Evolutionary conservation across 2,888 invertebrate species (phyloP).

Genomic region (Tipula confusa): DNA sequence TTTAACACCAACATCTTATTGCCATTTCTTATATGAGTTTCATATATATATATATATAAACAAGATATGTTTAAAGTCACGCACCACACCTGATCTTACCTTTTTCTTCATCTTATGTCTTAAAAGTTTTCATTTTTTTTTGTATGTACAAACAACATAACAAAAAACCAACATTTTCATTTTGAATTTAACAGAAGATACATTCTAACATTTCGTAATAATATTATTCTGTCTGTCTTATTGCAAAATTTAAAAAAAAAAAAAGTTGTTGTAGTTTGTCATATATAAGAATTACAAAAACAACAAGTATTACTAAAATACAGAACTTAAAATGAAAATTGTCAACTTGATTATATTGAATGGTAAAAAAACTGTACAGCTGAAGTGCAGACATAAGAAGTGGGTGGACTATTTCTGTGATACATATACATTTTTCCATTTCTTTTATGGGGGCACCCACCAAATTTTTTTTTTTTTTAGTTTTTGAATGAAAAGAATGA

Average conservation of each 20-base stretch:
- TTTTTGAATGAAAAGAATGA: neutral
- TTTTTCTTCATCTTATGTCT: neutral
- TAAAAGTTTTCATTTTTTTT: neutral
- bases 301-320: neutral
- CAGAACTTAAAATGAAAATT: constrained; percentile 9
- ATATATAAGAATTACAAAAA: neutral
- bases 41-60: too few relatives aligned
- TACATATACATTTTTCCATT: neutral
- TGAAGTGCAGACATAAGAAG: neutral
- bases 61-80: neutral
- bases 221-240: constrained; percentile 1
- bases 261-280: neutral
- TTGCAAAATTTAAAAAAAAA: neutral
- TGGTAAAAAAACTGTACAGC: neutral
- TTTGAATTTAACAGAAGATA: neutral
- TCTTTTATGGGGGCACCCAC: neutral
- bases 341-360: constrained; percentile 16
- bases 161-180: constrained; percentile 13
- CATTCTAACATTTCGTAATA: neutral
- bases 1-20: constrained; percentile 1
- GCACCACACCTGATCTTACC: constrained; percentile 9
- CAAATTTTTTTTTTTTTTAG: neutral
- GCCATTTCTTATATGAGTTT: neutral
- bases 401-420: neutral
- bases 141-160: neutral